Evolutionary conservation across 2,888 invertebrate genomes (phyloP).

Genomic region (Dilophus febrilis): DNA sequence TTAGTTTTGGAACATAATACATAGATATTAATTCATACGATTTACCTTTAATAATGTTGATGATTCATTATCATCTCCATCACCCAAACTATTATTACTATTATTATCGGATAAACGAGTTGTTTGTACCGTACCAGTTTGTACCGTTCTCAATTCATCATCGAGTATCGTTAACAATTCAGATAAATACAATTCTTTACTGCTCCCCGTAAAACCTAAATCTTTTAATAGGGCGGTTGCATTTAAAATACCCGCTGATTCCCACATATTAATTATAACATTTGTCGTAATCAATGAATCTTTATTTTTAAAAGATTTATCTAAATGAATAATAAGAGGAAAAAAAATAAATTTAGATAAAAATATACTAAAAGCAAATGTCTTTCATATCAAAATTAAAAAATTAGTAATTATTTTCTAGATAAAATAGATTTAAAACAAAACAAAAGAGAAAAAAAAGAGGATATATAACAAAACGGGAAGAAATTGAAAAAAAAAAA

Average conservation of each 20-base stretch:
- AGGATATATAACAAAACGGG: too few relatives aligned
- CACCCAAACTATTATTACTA: background rate
- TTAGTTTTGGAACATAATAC: too few relatives aligned
- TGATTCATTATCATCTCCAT: background rate
- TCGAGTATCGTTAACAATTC: constrained; percentile 52
- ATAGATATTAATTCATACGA: too few relatives aligned
- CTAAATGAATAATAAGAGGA: too few relatives aligned
- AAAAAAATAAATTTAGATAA: too few relatives aligned
- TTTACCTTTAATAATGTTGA: background rate
- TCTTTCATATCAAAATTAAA: background rate
- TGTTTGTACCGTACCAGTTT: constrained; percentile 22
- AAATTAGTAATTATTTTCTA: background rate
- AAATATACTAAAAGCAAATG: too few relatives aligned
- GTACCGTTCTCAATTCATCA: constrained; percentile 38
- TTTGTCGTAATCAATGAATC: constrained; percentile 26
- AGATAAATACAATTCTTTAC: constrained; percentile 36
- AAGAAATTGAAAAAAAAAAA: too few relatives aligned
- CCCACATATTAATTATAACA: constrained; percentile 52
- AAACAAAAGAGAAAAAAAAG: background rate
- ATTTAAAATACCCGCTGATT: constrained; percentile 46
- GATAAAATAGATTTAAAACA: background rate
- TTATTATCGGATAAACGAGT: background rate
- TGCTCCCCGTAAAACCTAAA: constrained; percentile 45
- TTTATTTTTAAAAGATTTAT: background rate
- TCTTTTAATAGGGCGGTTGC: constrained; percentile 46